Conservation (phyloP, 2,113 vertebrate species). For the Dromas ardeola region DNA sequence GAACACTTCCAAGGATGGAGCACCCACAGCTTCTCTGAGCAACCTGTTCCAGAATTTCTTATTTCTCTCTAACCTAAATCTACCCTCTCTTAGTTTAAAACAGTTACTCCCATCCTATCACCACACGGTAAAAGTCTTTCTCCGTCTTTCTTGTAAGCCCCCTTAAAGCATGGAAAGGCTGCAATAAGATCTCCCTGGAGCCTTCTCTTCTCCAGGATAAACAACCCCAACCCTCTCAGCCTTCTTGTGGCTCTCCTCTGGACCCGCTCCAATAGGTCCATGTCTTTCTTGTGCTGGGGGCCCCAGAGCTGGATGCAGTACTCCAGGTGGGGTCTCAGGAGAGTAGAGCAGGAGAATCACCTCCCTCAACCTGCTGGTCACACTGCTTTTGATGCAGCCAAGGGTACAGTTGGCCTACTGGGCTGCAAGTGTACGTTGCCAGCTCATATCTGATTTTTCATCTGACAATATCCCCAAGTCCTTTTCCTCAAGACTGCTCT, state of each 20-base stretch:
- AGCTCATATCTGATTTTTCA: background rate
- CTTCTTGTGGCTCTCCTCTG: background rate
- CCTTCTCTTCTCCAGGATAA: background rate
- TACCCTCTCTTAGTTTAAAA: background rate
- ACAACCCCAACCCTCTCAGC: background rate
- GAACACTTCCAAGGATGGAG: background rate
- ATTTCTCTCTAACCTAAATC: background rate
- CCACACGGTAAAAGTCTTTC: background rate
- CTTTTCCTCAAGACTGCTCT: background rate
- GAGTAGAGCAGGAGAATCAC: background rate
- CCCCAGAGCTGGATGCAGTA: background rate
- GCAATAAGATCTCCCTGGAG: rapidly evolving
- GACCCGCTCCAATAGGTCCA: background rate
- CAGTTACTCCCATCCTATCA: rapidly evolving
- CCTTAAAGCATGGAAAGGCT: background rate
- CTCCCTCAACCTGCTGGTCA: background rate
- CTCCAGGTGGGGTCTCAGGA: background rate
- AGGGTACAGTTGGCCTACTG: background rate
- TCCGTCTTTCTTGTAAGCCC: background rate
- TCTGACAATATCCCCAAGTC: background rate
- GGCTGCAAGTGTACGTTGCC: background rate
- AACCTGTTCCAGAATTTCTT: background rate
- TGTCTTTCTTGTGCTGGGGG: background rate
- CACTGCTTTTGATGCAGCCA: background rate
- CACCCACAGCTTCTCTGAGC: background rate